These are phyloP conservation scores for Cetoscarus ocellatus DNA, from an alignment of 2,797 vertebrate species.

Conservation along the genomic window DNA sequence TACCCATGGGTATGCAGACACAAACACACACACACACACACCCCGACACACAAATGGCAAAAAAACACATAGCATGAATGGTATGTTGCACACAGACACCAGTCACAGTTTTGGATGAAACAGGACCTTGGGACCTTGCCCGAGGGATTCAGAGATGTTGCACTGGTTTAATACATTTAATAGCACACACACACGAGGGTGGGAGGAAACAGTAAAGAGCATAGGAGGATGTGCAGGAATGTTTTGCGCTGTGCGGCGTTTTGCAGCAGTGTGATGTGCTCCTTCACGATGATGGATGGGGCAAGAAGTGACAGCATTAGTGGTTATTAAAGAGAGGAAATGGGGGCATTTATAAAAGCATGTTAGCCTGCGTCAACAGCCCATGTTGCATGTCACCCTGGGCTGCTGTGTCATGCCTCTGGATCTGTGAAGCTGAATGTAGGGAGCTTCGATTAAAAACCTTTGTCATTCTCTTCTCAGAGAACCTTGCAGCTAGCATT, in stretches of 20 bases:
- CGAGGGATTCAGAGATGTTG: conserved; percentile 32
- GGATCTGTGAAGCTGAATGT: conserved; percentile 58
- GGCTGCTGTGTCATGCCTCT: conserved; percentile 65
- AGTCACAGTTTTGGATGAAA: conserved; percentile 56
- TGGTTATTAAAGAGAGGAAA: conserved; percentile 84
- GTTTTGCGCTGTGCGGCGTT: conserved; percentile 58
- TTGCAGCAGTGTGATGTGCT: conserved; percentile 61
- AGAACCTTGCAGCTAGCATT: conserved; percentile 49
- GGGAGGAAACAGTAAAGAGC: conserved; percentile 26
- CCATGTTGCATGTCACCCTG: conserved; percentile 52
- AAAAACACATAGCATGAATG: conserved; percentile 33
- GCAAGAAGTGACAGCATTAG: conserved; percentile 84
- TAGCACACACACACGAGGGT: conserved; percentile 23
- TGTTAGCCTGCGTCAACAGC: conserved; percentile 49
- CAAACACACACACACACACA: conserved; percentile 22
- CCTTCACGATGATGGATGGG: conserved; percentile 75
- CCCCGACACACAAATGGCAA: conserved; percentile 19
- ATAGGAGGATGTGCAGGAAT: conserved; percentile 46
- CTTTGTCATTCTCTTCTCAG: conserved; percentile 52
- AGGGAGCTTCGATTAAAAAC: conserved; percentile 54
- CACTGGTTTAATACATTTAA: conserved; percentile 23
- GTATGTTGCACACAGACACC: conserved; percentile 39
- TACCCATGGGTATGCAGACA: conserved; percentile 62
- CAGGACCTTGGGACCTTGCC: conserved; percentile 53
- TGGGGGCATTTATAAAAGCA: conserved; percentile 74